phyloP scores from a whole-genome alignment of 2,888 invertebrate genomes.

The Drymonia ruficornis region DNA sequence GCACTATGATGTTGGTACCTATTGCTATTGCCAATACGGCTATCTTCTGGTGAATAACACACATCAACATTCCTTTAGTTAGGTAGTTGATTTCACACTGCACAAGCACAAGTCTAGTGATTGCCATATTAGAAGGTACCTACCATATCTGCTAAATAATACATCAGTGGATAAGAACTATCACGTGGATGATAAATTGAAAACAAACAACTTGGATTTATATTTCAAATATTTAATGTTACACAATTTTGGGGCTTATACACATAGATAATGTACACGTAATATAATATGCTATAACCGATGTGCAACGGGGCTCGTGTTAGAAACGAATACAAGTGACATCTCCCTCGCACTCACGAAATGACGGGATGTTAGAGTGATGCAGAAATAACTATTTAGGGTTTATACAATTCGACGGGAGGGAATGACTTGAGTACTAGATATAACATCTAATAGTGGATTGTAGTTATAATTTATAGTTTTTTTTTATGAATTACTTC shows the following conservation, averaged over 20 bases:
- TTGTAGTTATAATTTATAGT: no score
- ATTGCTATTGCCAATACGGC: no score
- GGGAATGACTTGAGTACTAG: constrained; percentile 19
- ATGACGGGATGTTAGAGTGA: constrained; percentile 13
- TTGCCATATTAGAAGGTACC: no score
- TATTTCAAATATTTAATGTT: constrained; percentile 72
- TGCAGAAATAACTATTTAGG: constrained; percentile 16
- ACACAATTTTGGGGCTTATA: constrained; percentile 67
- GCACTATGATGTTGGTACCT: no score
- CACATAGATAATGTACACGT: constrained; percentile 69
- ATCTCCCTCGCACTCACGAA: constrained; percentile 5
- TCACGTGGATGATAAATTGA: neutral
- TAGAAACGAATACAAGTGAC: constrained; percentile 12
- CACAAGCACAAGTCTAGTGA: no score
- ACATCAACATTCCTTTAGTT: no score
- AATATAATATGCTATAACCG: constrained; percentile 57
- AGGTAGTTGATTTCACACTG: no score
- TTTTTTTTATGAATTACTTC: no score
- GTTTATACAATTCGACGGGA: constrained; percentile 13
- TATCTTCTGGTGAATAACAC: no score
- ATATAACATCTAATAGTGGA: neutral
- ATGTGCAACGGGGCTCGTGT: constrained; percentile 25
- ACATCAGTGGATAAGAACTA: no score
- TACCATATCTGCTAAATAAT: no score
- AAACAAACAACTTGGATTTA: constrained; percentile 13